Conservation (phyloP, 2,113 vertebrate species). For the Calyptomena viridis region DNA sequence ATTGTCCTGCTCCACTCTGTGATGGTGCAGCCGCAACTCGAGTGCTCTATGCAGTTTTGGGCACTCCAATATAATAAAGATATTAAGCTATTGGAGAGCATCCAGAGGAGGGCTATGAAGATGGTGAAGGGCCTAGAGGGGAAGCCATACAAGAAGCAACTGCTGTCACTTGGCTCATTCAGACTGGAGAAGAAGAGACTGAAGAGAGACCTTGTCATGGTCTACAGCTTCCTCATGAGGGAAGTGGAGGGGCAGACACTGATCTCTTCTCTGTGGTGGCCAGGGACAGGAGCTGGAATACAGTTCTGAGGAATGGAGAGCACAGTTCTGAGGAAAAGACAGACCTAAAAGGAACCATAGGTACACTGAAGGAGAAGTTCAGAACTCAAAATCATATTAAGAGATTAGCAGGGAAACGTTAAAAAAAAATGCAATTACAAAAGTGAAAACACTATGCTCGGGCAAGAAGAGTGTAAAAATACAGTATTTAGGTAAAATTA, state of each 20-base stretch:
- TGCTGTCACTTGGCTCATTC: background rate
- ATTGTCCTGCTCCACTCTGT: background rate
- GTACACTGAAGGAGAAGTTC: background rate
- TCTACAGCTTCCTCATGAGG: rapidly evolving
- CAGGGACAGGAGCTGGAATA: background rate
- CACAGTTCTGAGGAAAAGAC: background rate
- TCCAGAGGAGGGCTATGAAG: background rate
- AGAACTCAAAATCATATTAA: background rate
- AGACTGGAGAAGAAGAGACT: background rate
- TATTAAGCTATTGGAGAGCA: rapidly evolving
- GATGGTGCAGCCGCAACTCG: rapidly evolving
- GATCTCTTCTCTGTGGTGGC: background rate
- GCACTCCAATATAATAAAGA: background rate
- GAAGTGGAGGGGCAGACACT: background rate
- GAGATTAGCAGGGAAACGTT: background rate
- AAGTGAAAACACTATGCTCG: background rate
- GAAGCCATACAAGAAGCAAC: rapidly evolving
- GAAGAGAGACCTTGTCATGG: rapidly evolving
- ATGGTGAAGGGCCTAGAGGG: background rate
- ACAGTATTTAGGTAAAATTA: background rate
- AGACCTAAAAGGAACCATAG: background rate
- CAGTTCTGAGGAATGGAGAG: background rate
- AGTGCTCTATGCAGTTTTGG: background rate
- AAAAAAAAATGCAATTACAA: background rate
- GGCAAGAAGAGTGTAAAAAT: background rate